Base-by-base conservation (phyloP, 2,797 vertebrate species). In the Pithecia hirsuta region DNA sequence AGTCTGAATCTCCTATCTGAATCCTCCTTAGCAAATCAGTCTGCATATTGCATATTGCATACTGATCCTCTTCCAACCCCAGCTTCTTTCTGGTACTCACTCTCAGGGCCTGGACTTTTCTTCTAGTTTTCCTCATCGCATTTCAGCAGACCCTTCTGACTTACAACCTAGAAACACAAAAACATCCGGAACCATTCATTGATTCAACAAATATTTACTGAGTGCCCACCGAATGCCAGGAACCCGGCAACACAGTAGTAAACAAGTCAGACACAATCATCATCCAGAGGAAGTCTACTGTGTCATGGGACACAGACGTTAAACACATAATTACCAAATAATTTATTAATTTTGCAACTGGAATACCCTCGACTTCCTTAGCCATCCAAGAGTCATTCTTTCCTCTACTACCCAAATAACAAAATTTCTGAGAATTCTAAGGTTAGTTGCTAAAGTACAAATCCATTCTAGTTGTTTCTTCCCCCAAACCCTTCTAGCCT, bases 81-180 rank as follows among this genome's bases (percentile, higher is more conserved):
- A 44, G 17, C 26, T 61, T 72, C 82, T 33, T 22, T 14, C 75
- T 11, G 5, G n/a, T 46, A 46, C 13, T 70, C 39, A 36, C 36
- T 55, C 55, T 76, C 75, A 75, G 30, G 26, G n/a, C 13, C 82
- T 89, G 72, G 13, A 78, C 36, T 61, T 93, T 72, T 93, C 59
- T 82, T 91, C 74, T 12, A 55, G 64, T 28, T 82, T 55, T 76
- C 64, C 36, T 39, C 24, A 55, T 91, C 72, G 14, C 6, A 7
- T 57, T 12, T 44, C 52, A 86, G 13, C 46, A 91, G 59, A 74
- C 59, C 64, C 59, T 91, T 93, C 52, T 83, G 83, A 93, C 83
- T 81, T 95, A 64, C 83, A 89, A 86, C 83, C 82, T 44, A 89
- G 79, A 95, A 91, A 89, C 78, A 91, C 9, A 50, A 80, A 95